Percentiles rank a stretch among this genome's conserved stretches.
Evolutionary conservation across 2,113 vertebrate genomes (phyloP).

Genomic region (Lutjanus erythropterus): DNA sequence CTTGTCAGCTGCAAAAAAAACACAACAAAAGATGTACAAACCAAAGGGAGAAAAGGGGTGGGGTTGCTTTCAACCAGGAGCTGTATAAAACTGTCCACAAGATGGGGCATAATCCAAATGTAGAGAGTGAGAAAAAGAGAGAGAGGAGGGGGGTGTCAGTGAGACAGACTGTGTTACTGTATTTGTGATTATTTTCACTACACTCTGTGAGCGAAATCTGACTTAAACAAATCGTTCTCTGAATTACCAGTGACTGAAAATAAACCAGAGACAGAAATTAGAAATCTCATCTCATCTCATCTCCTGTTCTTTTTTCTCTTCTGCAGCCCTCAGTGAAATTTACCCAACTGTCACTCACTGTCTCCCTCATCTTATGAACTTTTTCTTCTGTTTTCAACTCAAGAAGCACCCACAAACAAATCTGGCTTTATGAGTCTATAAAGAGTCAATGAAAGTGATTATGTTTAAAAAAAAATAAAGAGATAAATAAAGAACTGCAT

Average conservation of each 20-base stretch:
- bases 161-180: conserved; percentile 9
- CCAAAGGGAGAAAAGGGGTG: neutral
- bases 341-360: conserved; percentile 25
- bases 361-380: neutral
- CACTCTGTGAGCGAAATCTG: neutral
- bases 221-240: conserved; percentile 7
- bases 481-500: neutral
- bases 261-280: neutral
- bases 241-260: neutral
- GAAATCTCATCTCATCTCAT: too few species aligned
- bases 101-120: conserved; percentile 70
- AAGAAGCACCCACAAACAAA: neutral
- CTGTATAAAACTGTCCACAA: conserved; percentile 66
- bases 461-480: neutral
- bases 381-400: neutral
- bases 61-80: neutral
- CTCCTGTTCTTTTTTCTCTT: conserved; percentile 4
- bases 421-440: neutral
- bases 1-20: conserved; percentile 18
- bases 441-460: neutral
- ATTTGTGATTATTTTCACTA: conserved; percentile 28
- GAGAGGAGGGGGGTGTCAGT: neutral
- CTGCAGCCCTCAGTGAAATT: conserved; percentile 27
- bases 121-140: neutral
- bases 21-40: conserved; percentile 12